A percentile compares a stretch with the other conserved stretches of the same genome.
Evolutionary conservation across 1,140 invertebrate species (phyloP).

Genomic region (Pararge aegeria): DNA sequence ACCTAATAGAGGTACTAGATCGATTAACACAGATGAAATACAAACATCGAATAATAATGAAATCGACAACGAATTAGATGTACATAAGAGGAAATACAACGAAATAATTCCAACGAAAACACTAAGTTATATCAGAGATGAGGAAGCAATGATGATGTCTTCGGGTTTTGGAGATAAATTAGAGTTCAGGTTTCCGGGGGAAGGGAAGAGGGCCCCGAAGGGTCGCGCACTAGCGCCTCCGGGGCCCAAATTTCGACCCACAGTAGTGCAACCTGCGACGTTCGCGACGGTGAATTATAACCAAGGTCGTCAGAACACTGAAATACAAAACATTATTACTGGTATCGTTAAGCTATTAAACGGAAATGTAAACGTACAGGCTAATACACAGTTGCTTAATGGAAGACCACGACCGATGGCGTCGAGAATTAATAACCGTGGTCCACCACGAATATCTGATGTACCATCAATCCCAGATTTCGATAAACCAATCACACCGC

Average conservation of each 20-base stretch:
- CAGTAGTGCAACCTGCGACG: conserved; percentile 72
- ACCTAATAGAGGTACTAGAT: conserved; percentile 59
- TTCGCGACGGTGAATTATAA: conserved; percentile 71
- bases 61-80: conserved; percentile 71
- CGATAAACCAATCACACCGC: conserved; percentile 78
- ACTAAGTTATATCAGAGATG: conserved; percentile 48
- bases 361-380: conserved; percentile 91
- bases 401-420: conserved; percentile 80
- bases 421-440: conserved; percentile 92
- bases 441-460: conserved; percentile 90
- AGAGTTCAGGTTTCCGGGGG: conserved; percentile 82
- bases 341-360: conserved; percentile 94
- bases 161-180: conserved; percentile 64
- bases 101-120: conserved; percentile 75
- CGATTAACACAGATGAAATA: conserved; percentile 65
- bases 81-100: conserved; percentile 71
- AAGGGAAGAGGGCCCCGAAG: conserved; percentile 86
- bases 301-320: conserved; percentile 82
- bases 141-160: conserved; percentile 58
- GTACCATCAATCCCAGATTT: conserved; percentile 86
- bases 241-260: conserved; percentile 82
- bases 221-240: conserved; percentile 80
- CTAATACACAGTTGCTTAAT: conserved; percentile 82
- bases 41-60: conserved; percentile 65
- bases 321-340: conserved; percentile 94